phyloP scores from a whole-genome alignment of 2,888 invertebrate genomes.

The Drosophila borborema region DNA sequence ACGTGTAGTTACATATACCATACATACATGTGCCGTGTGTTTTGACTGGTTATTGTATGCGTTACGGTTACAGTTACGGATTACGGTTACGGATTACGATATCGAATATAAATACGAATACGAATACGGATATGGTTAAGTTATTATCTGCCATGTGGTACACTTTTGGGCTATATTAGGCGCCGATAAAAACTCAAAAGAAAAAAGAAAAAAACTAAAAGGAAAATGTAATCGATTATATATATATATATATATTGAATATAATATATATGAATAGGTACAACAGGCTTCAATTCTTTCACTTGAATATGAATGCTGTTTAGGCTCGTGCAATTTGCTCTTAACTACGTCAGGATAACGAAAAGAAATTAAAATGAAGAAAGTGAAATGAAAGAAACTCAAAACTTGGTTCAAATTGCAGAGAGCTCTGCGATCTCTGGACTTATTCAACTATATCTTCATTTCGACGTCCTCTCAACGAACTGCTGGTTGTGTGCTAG shows the following conservation, averaged over 20 bases:
- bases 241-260: background rate
- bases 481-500: slow-evolving; percentile 48
- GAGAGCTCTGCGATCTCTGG: slow-evolving; percentile 13
- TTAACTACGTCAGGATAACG: slow-evolving; percentile 44
- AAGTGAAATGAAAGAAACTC: slow-evolving; percentile 15
- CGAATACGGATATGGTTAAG: slow-evolving; percentile 29
- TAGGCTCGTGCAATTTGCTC: slow-evolving; percentile 75
- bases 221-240: background rate
- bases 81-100: slow-evolving; percentile 19
- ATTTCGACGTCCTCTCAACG: slow-evolving; percentile 23
- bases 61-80: slow-evolving; percentile 18
- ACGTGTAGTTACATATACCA: slow-evolving; percentile 33
- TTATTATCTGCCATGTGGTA: slow-evolving; percentile 55
- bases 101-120: slow-evolving; percentile 34
- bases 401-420: slow-evolving; percentile 27
- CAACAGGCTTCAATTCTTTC: slow-evolving; percentile 39
- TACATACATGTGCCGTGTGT: slow-evolving; percentile 51
- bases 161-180: slow-evolving; percentile 41
- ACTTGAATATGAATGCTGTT: slow-evolving; percentile 44
- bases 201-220: background rate
- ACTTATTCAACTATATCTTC: background rate
- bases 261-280: slow-evolving; percentile 19
- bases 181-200: slow-evolving; percentile 25
- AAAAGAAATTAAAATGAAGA: slow-evolving; percentile 15
- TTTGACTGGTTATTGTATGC: slow-evolving; percentile 37